These are phyloP conservation scores for Theretra japonica DNA, from an alignment of 2,888 invertebrate species.

Conservation along the genomic window DNA sequence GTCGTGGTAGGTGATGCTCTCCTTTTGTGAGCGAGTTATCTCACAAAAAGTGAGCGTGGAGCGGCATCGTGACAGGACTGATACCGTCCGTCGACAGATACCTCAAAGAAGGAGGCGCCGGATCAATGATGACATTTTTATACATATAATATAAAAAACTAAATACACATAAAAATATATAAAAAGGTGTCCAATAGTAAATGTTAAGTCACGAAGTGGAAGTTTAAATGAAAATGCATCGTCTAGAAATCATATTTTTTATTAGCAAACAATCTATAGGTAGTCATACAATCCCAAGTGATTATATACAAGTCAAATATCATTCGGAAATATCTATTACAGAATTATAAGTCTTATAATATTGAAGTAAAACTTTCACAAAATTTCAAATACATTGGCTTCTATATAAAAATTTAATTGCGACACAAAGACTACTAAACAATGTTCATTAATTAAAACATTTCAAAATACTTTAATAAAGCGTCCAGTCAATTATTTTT, in stretches of 20 bases:
- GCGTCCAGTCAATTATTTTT: too few relatives aligned
- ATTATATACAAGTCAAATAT: not conserved
- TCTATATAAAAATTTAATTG: not conserved
- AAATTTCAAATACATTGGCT: not conserved
- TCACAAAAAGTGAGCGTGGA: too few relatives aligned
- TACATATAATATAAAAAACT: too few relatives aligned
- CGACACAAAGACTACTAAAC: not conserved
- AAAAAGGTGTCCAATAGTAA: too few relatives aligned
- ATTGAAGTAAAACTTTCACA: not conserved
- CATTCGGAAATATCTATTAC: not conserved
- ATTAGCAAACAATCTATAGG: not conserved
- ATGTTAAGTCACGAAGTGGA: too few relatives aligned
- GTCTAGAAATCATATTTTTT: not conserved
- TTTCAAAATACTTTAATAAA: not conserved
- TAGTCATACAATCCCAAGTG: constrained; percentile 6
- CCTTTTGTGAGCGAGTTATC: too few relatives aligned
- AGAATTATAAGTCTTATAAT: not conserved
- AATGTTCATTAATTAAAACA: not conserved
- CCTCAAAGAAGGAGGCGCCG: too few relatives aligned
- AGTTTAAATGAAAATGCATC: not conserved
- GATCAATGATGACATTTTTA: too few relatives aligned
- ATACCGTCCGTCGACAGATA: too few relatives aligned
- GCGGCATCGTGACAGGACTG: too few relatives aligned
- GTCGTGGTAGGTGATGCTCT: too few relatives aligned
- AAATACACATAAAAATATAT: too few relatives aligned